These are phyloP conservation scores for Thrips palmi DNA, from an alignment of 1,140 invertebrate genomes.

Conservation along the genomic window DNA sequence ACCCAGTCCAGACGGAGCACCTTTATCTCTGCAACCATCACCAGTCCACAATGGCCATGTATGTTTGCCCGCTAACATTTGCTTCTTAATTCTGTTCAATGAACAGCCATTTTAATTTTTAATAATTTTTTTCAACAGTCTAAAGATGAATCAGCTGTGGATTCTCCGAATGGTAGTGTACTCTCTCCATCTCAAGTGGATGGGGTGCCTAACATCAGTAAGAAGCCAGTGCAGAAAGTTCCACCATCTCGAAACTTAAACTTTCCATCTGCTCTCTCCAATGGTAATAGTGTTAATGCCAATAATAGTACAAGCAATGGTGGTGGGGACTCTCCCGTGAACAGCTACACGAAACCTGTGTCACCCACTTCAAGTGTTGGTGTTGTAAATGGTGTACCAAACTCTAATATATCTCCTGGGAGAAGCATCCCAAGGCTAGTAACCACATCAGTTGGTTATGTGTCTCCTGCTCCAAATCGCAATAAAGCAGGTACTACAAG, in stretches of 20 bases:
- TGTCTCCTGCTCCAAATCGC: conserved; percentile 25
- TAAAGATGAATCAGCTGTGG: too few species aligned
- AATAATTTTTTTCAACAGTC: too few species aligned
- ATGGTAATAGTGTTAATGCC: conserved; percentile 26
- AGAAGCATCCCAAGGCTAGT: too few species aligned
- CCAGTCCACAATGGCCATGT: too few species aligned
- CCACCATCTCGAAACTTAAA: conserved; percentile 31
- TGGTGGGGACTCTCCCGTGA: conserved; percentile 21
- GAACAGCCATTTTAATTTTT: too few species aligned
- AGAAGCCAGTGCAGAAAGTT: conserved; percentile 36
- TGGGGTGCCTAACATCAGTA: too few species aligned
- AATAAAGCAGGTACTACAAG: conserved; percentile 19
- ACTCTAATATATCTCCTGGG: conserved; percentile 12
- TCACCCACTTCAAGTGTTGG: conserved; percentile 53
- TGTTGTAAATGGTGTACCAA: too few species aligned
- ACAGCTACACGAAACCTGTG: conserved; percentile 46
- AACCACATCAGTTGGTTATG: conserved; percentile 33
- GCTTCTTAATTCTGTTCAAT: too few species aligned
- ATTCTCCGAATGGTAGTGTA: too few species aligned
- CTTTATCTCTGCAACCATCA: too few species aligned
- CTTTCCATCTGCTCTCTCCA: conserved; percentile 20
- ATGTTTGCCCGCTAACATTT: too few species aligned
- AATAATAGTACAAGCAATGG: conserved; percentile 19
- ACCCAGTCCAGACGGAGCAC: conserved; percentile 4
- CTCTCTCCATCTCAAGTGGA: too few species aligned